Base-by-base conservation (phyloP, 2,888 invertebrate genomes). In the Nymphalis polychloros region DNA sequence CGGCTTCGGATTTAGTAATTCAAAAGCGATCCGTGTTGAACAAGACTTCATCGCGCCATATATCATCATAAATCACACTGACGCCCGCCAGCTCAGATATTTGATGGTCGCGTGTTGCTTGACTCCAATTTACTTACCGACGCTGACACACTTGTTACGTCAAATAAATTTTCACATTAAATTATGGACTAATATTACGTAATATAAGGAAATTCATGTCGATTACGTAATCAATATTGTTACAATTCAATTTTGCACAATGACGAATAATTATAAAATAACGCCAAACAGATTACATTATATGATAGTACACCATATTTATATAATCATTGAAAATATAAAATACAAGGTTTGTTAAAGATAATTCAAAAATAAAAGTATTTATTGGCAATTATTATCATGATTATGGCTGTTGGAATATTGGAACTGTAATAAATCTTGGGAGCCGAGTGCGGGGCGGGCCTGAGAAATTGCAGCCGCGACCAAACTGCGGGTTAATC, bases 391-490 rank as follows among this genome's bases (percentile, higher is more conserved):
- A 82, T 86, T 87, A 86, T 87, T 83, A 89, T 89, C 87, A 60
- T 85, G 85, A 85, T 82, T 89, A 85, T 85, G 84, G 85, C 86
- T 88, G 89, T 87, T 89, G 89, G 90, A 89, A 91, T 90, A 90
- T 90, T 88, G 89, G 89, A 87, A 85, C 80, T 80, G 59, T 8
- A 55, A 31, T 55, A 55, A 41, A 47, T 59, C 59, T 7, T 46
- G 16, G 20, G 23, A 7, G 7, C 13, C 46, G 46, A 8, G 2
- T 41, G 50, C 20, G 50, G 27, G 53, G 53, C 31, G 46, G 46
- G 20, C 46, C 84, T 91, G 90, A 90, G 89, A 90, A 88, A 90
- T 90, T 87, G 86, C 89, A 59, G 20, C 59, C 20, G 46, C 46
- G 13, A 17, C 23, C 35, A 13, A 20, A 8, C 19, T 52, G 88